Evolutionary conservation across 2,888 invertebrate genomes (phyloP), one percentile per base, ranked within the genome.

Genomic region (Agrochola lychnidis): DNA sequence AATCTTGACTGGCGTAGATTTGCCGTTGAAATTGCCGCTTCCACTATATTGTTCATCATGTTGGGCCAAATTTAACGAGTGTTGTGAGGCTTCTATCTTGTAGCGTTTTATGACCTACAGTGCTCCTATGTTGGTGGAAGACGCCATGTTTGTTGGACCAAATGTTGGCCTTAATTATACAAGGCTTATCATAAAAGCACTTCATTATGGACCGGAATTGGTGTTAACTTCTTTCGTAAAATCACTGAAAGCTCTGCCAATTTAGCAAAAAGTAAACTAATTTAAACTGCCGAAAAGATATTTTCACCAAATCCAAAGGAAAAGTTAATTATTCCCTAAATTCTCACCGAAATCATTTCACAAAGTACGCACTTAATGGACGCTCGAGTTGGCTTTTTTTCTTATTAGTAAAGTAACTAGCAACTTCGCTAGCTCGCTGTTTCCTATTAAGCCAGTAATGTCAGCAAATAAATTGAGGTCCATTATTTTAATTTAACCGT

Each of bases 401-500:
- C 78, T 82, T 86, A 81, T 81, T 81, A 84, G 76, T 79, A 74
- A 71, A 83, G 77, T 82, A 68, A 76, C 87, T 84, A 79, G 73
- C 36, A 36, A 36, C 36, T 36, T 74, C 40, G 73, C 78, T 78
- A 70, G 81, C 73, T 81, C 75, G 78, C 78, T 72, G 86, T 80
- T 84, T 84, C 45, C 84, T 85, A 88, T 88, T 86, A 87, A 84
- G 82, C 68, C 77, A 80, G 85, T 82, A 84, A 84, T 73, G 81
- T 85, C 86, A 77, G 81, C 84, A 84, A 89, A 90, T 89, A 90
- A 89, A 91, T 90, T 87, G 86, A 78, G 73, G 70, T 77, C 82
- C 88, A 91, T 91, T 91, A 90, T 90, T 90, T 90, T 88, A 90
- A 91, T 90, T 87, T 85, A 85, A 88, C 85, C 83, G 83, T 83